Conservation (phyloP, 2,113 vertebrate genomes). For the Callipepla californica region DNA sequence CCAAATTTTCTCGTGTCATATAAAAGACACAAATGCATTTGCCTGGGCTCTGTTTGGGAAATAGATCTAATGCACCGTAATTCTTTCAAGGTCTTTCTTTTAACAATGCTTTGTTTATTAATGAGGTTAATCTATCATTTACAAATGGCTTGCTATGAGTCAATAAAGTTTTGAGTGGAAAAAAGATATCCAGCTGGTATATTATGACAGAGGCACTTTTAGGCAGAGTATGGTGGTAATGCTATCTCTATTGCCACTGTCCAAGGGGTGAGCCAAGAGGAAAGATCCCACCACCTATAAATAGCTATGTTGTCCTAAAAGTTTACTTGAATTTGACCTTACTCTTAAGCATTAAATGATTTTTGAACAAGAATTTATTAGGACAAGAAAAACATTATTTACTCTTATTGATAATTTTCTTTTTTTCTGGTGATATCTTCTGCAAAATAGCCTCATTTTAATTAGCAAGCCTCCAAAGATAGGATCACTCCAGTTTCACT, state of each 20-base stretch:
- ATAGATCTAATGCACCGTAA: neutral
- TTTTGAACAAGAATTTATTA: neutral
- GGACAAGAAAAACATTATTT: neutral
- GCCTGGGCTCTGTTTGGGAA: slow-evolving; percentile 13
- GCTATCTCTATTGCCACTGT: neutral
- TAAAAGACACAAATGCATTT: neutral
- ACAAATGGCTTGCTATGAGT: slow-evolving; percentile 39
- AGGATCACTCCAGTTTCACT: neutral
- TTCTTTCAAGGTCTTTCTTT: slow-evolving; percentile 2
- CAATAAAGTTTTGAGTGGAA: slow-evolving; percentile 52
- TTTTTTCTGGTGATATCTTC: neutral
- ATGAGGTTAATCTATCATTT: slow-evolving; percentile 62
- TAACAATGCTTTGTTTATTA: slow-evolving; percentile 46
- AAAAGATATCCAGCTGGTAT: slow-evolving; percentile 31
- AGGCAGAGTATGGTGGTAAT: neutral
- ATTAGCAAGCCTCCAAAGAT: neutral
- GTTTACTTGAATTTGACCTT: neutral
- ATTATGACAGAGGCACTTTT: slow-evolving; percentile 28
- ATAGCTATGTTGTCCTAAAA: neutral
- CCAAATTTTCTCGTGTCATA: neutral
- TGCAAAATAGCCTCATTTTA: neutral
- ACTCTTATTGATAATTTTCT: neutral
- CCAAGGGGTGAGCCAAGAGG: neutral
- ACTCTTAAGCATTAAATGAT: neutral
- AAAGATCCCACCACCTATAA: neutral